phyloP scores from a whole-genome alignment of 2,113 vertebrate species.

The Trogon surrucura region DNA sequence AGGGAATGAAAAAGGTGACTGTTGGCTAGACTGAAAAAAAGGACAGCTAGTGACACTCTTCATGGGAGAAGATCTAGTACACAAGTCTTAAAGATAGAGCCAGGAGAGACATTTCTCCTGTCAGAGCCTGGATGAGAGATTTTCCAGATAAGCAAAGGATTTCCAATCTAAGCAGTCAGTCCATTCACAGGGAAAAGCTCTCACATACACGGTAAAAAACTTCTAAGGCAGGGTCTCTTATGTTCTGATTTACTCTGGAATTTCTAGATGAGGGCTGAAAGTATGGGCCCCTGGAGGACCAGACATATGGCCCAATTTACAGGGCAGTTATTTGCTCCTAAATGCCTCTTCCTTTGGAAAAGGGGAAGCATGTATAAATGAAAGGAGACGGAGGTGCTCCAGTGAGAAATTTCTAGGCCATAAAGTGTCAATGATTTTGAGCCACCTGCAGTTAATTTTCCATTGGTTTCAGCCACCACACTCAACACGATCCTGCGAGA shows the following conservation, averaged over 20 bases:
- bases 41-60: neutral
- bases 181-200: neutral
- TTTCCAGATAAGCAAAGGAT: neutral
- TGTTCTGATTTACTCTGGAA: slow-evolving; percentile 6
- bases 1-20: neutral
- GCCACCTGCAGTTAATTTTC: slow-evolving; percentile 52
- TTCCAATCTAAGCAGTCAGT: slow-evolving; percentile 29
- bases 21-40: neutral
- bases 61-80: neutral
- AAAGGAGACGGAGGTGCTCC: slow-evolving; percentile 19
- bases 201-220: neutral
- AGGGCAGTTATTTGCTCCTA: slow-evolving; percentile 21
- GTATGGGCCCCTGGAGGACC: neutral
- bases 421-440: slow-evolving; percentile 35
- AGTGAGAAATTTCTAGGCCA: slow-evolving; percentile 47
- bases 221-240: neutral
- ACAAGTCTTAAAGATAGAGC: neutral
- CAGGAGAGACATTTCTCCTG: neutral
- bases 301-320: slow-evolving; percentile 2
- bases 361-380: slow-evolving; percentile 26
- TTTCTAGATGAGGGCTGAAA: slow-evolving; percentile 22
- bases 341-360: neutral
- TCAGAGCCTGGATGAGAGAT: neutral
- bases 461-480: neutral
- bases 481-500: neutral